phyloP scores from a whole-genome alignment of 2,888 invertebrate species.

The Sialis fuliginosa region DNA sequence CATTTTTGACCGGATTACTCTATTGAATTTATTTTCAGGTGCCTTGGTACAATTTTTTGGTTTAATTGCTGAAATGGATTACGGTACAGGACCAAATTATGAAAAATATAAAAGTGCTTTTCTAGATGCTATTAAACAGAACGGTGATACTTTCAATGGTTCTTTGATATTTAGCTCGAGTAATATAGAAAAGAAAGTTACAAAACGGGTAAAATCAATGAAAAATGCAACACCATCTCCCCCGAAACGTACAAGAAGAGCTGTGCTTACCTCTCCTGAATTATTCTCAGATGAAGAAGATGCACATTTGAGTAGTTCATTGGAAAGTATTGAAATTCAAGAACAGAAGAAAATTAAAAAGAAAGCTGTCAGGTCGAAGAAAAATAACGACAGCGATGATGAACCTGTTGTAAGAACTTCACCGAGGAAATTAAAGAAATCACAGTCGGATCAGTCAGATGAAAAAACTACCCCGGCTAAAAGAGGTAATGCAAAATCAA shows the following conservation, averaged over 20 bases:
- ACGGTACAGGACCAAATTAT: constrained; percentile 58
- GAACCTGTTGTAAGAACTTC: not conserved
- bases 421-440: not conserved
- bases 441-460: not conserved
- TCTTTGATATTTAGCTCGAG: constrained; percentile 34
- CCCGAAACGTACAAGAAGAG: constrained; percentile 9
- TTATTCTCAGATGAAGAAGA: too few relatives aligned
- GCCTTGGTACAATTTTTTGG: constrained; percentile 45
- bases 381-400: not conserved
- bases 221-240: constrained; percentile 13
- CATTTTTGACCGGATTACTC: too few relatives aligned
- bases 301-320: not conserved
- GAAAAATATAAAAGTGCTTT: constrained; percentile 49
- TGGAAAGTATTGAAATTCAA: not conserved
- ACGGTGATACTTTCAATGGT: constrained; percentile 35
- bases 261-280: too few relatives aligned
- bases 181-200: too few relatives aligned
- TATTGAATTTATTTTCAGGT: constrained; percentile 26
- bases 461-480: not conserved
- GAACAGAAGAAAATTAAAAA: not conserved
- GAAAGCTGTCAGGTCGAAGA: not conserved
- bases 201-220: too few relatives aligned
- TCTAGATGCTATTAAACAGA: constrained; percentile 39
- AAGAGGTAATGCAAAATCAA: not conserved
- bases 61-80: constrained; percentile 46